Evolutionary conservation across 2,113 vertebrate genomes (phyloP).

Genomic region (Anser cygnoides): DNA sequence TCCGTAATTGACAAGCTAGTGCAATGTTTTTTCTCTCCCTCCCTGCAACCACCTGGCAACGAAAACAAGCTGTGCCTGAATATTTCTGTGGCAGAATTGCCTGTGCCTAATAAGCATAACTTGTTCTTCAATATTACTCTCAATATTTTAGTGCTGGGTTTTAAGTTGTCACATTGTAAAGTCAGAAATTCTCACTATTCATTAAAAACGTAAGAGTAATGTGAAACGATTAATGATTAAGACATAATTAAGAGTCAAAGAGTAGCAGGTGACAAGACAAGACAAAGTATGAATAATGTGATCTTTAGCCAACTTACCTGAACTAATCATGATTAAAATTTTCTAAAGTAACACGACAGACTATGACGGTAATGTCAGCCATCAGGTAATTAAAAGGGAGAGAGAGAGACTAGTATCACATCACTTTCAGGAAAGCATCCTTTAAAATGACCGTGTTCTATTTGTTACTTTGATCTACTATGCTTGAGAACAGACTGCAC

Average conservation of each 20-base stretch:
- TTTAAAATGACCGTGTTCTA: neutral
- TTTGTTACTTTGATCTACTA: neutral
- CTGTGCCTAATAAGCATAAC: neutral
- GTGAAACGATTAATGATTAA: neutral
- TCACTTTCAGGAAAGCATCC: neutral
- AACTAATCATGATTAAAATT: neutral
- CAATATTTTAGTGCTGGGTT: neutral
- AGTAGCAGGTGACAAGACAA: neutral
- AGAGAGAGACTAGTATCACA: neutral
- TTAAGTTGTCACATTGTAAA: neutral
- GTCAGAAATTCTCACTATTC: neutral
- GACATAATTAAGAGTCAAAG: neutral
- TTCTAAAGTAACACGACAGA: neutral
- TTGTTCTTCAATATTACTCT: neutral
- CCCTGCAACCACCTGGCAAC: neutral
- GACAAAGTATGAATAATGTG: neutral
- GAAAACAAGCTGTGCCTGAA: neutral
- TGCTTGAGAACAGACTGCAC: neutral
- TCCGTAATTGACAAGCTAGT: neutral
- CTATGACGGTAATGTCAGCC: accelerated
- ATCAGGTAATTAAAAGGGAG: neutral
- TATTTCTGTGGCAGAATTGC: neutral
- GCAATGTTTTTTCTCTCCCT: neutral
- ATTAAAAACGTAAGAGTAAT: neutral
- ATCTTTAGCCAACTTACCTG: neutral